Base-by-base conservation (phyloP, 2,888 invertebrate species). In the Panopea generosa region DNA sequence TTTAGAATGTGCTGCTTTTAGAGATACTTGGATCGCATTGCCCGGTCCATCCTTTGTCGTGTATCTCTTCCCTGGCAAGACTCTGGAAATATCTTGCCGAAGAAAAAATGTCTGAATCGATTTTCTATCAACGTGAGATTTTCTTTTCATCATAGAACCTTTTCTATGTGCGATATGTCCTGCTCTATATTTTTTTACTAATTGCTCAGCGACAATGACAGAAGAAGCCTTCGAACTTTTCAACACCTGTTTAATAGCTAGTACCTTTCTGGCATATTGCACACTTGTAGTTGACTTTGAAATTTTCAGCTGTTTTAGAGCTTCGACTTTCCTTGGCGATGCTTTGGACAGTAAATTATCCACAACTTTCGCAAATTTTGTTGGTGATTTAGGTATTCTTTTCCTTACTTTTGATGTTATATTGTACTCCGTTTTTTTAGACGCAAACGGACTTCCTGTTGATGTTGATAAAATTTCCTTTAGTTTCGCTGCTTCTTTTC, bases 261-360 rank as follows among this genome's bases (percentile, higher is more conserved):
- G 33, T 47, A 55, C 57, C 57, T 70, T 63, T 70, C 49, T 70
- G 24, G 62, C 70, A 69, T 38, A 52, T 60, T 60, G 40, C 20
- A 59, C 68, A 33, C 49, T 60, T 49, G 68, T 18, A 61, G 27
- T 55, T 62, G 55, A 62, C 50, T 62, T 69, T 45, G 33, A 56
- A 55, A 24, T 52, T 59, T 72, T 65, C 60, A 72, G 57, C 53
- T 53, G 52, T 38, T 63, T 50, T 22, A 66, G 60, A 61, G 72
- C 61, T 55, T 60, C 43, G 16, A 52, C 33, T 66, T 72, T 72
- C 60, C 72, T 72, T 72, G 72, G 72, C n/a, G 72, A 61, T 55
- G 52, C 72, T 60, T 53, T 66, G 26, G 53, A 53, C 49, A 66
- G 33, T 45, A 66, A 47, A 47, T 60, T 66, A 61, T 47, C 33